Conservation (phyloP, 2,888 invertebrate species). For the Cheilosia pagana region DNA sequence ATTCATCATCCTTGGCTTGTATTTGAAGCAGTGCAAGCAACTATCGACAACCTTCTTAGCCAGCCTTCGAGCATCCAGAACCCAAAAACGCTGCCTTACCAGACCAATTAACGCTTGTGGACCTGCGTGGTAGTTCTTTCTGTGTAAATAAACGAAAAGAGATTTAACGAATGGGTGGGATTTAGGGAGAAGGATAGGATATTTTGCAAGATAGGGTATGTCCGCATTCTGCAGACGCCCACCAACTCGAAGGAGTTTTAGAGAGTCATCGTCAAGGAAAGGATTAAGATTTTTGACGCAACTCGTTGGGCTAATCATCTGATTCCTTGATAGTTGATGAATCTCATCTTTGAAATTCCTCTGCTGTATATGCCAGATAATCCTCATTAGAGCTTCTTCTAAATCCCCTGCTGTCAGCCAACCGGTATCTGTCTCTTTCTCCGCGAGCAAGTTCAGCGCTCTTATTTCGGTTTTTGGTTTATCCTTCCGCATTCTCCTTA, state of each 20-base stretch:
- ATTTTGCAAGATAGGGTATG: slow-evolving; percentile 58
- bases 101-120: too few relatives aligned
- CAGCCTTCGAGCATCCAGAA: too few relatives aligned
- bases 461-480: not conserved
- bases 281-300: not conserved
- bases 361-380: not conserved
- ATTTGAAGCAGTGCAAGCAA: not conserved
- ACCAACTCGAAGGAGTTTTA: not conserved
- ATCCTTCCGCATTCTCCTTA: not conserved
- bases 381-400: not conserved
- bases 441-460: not conserved
- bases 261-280: not conserved
- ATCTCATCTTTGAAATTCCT: not conserved
- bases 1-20: not conserved
- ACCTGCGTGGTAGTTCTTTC: too few relatives aligned
- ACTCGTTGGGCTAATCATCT: slow-evolving; percentile 1
- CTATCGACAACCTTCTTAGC: not conserved
- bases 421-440: not conserved
- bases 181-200: slow-evolving; percentile 76
- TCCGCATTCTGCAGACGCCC: slow-evolving; percentile 35
- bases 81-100: too few relatives aligned
- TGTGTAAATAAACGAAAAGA: too few relatives aligned
- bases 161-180: not conserved
- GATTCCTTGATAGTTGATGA: not conserved
- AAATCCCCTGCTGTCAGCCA: not conserved